Evolutionary conservation across 2,888 invertebrate species (phyloP), one percentile per base, ranked within the genome.

Genomic region (Blastobasis lacticolella): DNA sequence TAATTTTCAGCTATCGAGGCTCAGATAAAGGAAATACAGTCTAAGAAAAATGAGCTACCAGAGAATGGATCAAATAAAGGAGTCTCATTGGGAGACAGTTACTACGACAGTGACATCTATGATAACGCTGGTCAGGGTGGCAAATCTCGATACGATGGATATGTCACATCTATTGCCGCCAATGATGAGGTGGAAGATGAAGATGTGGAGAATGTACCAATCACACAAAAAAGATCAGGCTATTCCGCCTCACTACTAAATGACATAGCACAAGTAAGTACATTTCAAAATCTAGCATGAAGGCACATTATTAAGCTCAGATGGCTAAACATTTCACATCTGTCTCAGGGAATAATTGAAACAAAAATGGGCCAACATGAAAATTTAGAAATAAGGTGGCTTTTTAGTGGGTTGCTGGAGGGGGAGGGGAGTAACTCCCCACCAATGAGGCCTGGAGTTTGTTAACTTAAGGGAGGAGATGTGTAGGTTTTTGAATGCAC

Each of bases 101-200:
- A 94, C 75, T 97, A 93, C 84, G 99, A 99, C 80, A 93, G 94
- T 72, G 98, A 98, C 66, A 95, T 99, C 60, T 99, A 98, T 77
- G 97, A 96, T 76, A 93, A 92, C 55, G 81, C 89, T 4, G 83
- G 81, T 5, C 90, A 90, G 56, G 89, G 86, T 45, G 90, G 89
- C 46, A 94, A 94, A 68, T 93, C 93, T 52, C 94, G 96, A 71
- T 97, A 94, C 80, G 97, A 96, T 72, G 97, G 96, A 38, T 98
- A 98, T 79, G 96, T 97, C 62, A 97, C 97, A 51, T 98, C 98
- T 0, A 98, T 99, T 77, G 97, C 97, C 47, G 94, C 97, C 0
- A 97, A 97, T 78, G 98, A 99, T 86, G 98, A 98, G 81, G 94
- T 94, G 41, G 97, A 97, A 88, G 97, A 97, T 75, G 97, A 97